Evolutionary conservation across 2,113 vertebrate species (phyloP).

Genomic region (Fulmarus glacialis): DNA sequence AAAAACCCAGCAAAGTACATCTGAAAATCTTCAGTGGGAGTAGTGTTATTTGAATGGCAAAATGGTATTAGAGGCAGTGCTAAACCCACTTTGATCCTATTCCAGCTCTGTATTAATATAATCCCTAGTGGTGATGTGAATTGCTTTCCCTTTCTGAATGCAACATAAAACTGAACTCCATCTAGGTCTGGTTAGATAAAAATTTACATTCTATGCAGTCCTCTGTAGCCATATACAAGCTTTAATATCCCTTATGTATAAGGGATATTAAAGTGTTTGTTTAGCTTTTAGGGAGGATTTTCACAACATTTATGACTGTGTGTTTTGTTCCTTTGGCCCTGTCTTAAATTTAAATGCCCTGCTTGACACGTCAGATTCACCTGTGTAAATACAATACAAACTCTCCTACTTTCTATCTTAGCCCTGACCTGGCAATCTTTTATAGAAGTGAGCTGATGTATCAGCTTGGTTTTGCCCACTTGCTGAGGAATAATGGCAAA

Average conservation of each 20-base stretch:
- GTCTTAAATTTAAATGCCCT: not conserved
- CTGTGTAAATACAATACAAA: not conserved
- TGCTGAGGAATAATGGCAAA: not conserved
- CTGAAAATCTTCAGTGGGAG: not conserved
- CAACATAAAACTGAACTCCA: not conserved
- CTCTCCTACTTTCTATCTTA: not conserved
- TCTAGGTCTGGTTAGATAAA: not conserved
- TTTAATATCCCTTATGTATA: not conserved
- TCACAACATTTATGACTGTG: not conserved
- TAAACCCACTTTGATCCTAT: not conserved
- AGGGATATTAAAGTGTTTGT: not conserved
- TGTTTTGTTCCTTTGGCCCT: not conserved
- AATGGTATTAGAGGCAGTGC: not conserved
- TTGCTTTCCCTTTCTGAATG: not conserved
- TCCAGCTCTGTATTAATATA: not conserved
- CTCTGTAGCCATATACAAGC: not conserved
- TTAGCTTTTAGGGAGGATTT: not conserved
- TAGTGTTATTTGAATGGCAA: constrained; percentile 2
- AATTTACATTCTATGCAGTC: not conserved
- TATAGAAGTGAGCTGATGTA: not conserved
- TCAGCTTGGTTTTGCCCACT: not conserved
- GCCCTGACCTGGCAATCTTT: not conserved
- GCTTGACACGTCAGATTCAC: not conserved
- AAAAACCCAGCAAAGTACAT: not conserved
- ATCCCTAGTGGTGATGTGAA: not conserved